Evolutionary conservation across 2,888 invertebrate species (phyloP), one percentile per base, ranked within the genome.

Genomic region (Plebejus melissa): DNA sequence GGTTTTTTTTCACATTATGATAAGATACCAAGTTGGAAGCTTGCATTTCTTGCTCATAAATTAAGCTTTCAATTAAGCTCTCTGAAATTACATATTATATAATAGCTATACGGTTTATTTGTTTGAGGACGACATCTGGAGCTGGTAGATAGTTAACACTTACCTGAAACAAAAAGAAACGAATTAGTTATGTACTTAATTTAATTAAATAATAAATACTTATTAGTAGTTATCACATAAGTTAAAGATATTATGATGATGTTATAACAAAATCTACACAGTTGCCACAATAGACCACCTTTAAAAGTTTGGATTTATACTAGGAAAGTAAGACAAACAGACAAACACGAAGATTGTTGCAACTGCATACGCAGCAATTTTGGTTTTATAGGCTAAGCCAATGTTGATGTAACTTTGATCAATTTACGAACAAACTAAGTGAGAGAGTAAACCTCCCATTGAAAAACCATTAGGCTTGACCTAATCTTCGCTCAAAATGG

Each of bases 401-500:
- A 54, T 54, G 16, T 16, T 54, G 16, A 16, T 54, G 50, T 50
- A 16, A 54, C 50, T 54, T 54, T 54, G 50, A 54, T 54, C 4
- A 54, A 54, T 54, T 54, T 54, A 54, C 4, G 16, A 5, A 32
- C 32, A 36, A 65, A 36, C 65, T 65, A 36, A 65, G 11, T 11
- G 13, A 65, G 32, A 13, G 16, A 5, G 65, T 32, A 65, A 13
- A 65, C 32, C 32, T 65, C 32, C 32, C 32, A 65, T 65, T 72
- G 16, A 54, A 22, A 9, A 41, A 70, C 22, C 22, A 70, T 41
- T 41, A 50, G 28, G 72, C 54, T 72, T 72, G 72, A 72, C 72
- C 72, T 72, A 50, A 71, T 71, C 71, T 46, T 28, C 71, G 46
- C 28, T 71, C 46, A 5, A 72, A 72, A 72, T 72, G 32, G 72